Percentiles rank a stretch among this genome's conserved stretches.
phyloP scores from a whole-genome alignment of 2,113 vertebrate genomes.

The Tylochromis polylepis region DNA sequence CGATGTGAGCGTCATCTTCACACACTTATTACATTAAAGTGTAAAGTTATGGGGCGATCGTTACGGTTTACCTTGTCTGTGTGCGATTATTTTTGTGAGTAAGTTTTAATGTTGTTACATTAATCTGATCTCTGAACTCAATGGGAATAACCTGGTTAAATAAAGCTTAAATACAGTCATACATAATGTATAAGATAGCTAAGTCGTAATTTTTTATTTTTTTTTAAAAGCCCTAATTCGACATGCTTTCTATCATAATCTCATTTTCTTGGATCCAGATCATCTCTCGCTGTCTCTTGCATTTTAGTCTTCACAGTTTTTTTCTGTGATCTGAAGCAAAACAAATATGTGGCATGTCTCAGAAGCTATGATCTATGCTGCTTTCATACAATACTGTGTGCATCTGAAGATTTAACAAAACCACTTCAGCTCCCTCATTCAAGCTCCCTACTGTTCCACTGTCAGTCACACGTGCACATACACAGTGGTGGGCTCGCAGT shows the following conservation, averaged over 20 bases:
- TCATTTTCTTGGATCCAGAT: neutral
- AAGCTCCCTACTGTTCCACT: conserved; percentile 30
- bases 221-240: neutral
- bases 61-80: neutral
- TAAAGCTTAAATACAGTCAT: neutral
- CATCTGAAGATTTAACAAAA: conserved; percentile 20
- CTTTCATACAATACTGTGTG: neutral
- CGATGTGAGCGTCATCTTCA: neutral
- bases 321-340: too few relatives aligned
- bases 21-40: neutral
- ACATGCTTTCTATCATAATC: neutral
- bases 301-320: neutral
- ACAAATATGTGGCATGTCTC: neutral
- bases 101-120: neutral
- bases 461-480: conserved; percentile 14
- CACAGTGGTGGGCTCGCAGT: conserved; percentile 24
- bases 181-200: neutral
- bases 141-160: neutral
- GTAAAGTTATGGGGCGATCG: neutral
- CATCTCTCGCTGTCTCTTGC: too few relatives aligned
- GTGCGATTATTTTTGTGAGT: neutral
- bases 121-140: neutral
- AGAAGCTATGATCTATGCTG: neutral
- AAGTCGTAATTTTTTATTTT: neutral
- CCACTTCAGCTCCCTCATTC: conserved; percentile 12